phyloP scores from a whole-genome alignment of 2,797 vertebrate species.

The Melanotaenia trifasciata region DNA sequence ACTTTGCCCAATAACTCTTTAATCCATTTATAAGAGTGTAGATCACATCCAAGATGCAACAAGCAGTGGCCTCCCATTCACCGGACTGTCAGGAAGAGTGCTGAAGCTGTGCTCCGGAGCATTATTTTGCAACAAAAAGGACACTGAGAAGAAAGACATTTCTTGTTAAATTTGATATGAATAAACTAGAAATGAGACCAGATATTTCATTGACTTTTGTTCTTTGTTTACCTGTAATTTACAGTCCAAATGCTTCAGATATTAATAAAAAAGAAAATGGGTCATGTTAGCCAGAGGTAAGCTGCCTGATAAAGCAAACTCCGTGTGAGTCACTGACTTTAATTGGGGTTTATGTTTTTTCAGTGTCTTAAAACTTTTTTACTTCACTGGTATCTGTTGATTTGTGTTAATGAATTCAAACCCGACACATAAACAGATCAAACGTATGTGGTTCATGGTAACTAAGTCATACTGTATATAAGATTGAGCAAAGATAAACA shows the following conservation, averaged over 20 bases:
- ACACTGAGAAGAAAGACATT: slow-evolving; percentile 26
- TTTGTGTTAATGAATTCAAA: no score
- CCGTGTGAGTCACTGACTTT: no score
- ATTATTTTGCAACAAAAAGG: slow-evolving; percentile 26
- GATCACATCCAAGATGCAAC: neutral
- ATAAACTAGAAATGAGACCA: slow-evolving; percentile 53
- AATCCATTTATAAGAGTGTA: slow-evolving; percentile 4
- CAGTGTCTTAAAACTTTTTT: no score
- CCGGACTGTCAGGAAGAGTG: neutral
- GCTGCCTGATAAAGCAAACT: neutral
- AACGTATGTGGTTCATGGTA: no score
- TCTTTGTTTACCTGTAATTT: neutral
- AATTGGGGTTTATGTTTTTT: no score
- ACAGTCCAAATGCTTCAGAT: neutral
- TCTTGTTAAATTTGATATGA: slow-evolving; percentile 39
- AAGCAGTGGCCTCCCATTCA: slow-evolving; percentile 4
- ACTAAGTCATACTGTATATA: no score
- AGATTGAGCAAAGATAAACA: no score
- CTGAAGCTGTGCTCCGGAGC: slow-evolving; percentile 10
- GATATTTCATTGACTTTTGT: slow-evolving; percentile 6
- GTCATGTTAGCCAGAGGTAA: neutral
- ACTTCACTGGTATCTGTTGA: no score
- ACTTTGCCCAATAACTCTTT: slow-evolving; percentile 53
- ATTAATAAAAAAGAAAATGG: no score
- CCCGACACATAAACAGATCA: no score